A percentile compares a stretch with the other conserved stretches of the same genome.
phyloP scores from a whole-genome alignment of 2,888 invertebrate species.

The Ennomos fuscantarius region DNA sequence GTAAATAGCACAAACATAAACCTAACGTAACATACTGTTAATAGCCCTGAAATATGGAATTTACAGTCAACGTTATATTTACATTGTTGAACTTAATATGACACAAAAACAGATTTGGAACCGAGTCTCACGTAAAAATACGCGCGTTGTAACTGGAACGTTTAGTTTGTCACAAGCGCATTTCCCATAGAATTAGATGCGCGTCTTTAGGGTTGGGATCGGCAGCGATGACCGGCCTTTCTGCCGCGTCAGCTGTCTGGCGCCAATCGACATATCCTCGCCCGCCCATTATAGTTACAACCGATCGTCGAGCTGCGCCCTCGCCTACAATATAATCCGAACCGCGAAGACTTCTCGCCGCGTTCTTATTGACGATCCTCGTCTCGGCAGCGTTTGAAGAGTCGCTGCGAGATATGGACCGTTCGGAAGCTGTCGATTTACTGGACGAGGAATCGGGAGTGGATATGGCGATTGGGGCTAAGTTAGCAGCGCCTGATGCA shows the following conservation, averaged over 20 bases:
- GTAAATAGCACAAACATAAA: slow-evolving; percentile 43
- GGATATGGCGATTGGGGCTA: slow-evolving; percentile 82
- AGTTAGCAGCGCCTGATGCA: slow-evolving; percentile 87
- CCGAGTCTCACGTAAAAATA: slow-evolving; percentile 39
- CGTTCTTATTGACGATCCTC: slow-evolving; percentile 56
- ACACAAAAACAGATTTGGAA: slow-evolving; percentile 55
- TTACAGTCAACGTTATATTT: slow-evolving; percentile 59
- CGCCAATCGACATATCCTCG: slow-evolving; percentile 95
- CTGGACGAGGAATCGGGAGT: slow-evolving; percentile 74
- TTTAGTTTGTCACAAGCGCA: slow-evolving; percentile 73
- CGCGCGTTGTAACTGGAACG: slow-evolving; percentile 31
- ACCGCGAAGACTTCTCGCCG: slow-evolving; percentile 71
- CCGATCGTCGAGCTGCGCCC: slow-evolving; percentile 87
- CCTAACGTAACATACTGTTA: slow-evolving; percentile 41
- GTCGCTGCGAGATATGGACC: slow-evolving; percentile 68
- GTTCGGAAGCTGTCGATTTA: slow-evolving; percentile 73
- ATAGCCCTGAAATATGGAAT: slow-evolving; percentile 51
- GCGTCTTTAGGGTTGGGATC: slow-evolving; percentile 94
- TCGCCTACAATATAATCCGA: slow-evolving; percentile 73
- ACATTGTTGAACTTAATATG: slow-evolving; percentile 61
- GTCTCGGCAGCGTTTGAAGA: slow-evolving; percentile 55
- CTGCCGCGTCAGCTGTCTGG: slow-evolving; percentile 88
- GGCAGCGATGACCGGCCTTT: slow-evolving; percentile 82
- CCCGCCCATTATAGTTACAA: slow-evolving; percentile 94
- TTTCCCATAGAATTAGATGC: slow-evolving; percentile 95